A percentile compares a stretch with the other conserved stretches of the same genome.
Evolutionary conservation across 2,797 vertebrate species (phyloP).

Genomic region (Danio albolineatus): DNA sequence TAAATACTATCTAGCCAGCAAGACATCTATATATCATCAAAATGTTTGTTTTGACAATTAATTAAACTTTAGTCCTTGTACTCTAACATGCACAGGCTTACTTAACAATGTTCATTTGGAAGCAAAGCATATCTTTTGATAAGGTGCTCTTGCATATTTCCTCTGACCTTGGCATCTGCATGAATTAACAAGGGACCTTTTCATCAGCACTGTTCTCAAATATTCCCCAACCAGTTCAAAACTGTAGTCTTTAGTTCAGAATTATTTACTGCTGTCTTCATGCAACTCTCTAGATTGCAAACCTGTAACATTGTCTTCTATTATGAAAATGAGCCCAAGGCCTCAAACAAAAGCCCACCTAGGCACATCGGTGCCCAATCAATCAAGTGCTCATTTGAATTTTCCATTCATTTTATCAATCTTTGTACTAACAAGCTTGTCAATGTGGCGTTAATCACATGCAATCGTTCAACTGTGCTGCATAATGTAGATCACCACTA

Average conservation of each 20-base stretch:
- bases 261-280: background rate
- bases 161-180: background rate
- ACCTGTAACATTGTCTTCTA: background rate
- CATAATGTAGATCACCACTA: background rate
- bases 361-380: background rate
- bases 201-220: background rate
- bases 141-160: background rate
- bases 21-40: too few species aligned
- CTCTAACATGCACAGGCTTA: background rate
- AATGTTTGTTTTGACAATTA: background rate
- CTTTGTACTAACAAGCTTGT: background rate
- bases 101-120: background rate
- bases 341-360: slow-evolving; percentile 15
- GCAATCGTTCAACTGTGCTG: background rate
- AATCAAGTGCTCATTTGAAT: slow-evolving; percentile 9
- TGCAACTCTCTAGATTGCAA: background rate
- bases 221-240: background rate
- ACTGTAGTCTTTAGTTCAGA: background rate
- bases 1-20: too few species aligned
- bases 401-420: background rate
- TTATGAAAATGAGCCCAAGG: slow-evolving; percentile 21
- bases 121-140: background rate
- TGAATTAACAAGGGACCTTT: background rate
- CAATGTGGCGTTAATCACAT: slow-evolving; percentile 9
- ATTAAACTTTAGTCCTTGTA: background rate